A percentile compares a stretch with the other conserved stretches of the same genome.
Evolutionary conservation across 2,797 vertebrate genomes (phyloP).

Genomic region (Labeo calbasu): DNA sequence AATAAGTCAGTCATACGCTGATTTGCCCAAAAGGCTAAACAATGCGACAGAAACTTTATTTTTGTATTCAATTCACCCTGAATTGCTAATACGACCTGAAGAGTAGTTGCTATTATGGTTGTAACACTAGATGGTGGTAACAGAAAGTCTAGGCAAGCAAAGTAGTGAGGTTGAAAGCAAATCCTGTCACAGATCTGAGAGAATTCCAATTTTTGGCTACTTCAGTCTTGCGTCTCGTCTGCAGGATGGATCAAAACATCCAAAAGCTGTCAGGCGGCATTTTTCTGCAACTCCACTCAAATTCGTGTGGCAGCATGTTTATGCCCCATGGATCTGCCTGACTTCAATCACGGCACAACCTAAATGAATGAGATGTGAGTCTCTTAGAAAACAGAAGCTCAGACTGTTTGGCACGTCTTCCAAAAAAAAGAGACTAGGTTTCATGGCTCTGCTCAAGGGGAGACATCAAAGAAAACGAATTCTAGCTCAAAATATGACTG

Average conservation of each 20-base stretch:
- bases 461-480: slow-evolving; percentile 50
- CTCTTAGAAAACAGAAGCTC: slow-evolving; percentile 29
- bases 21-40: background rate
- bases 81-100: background rate
- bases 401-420: slow-evolving; percentile 2
- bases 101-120: background rate
- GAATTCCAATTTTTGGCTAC: slow-evolving; percentile 4
- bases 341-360: slow-evolving; percentile 37
- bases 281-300: slow-evolving; percentile 14
- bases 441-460: slow-evolving; percentile 13
- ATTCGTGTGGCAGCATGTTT: slow-evolving; percentile 50
- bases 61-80: background rate
- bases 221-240: slow-evolving; percentile 20
- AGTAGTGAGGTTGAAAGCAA: background rate
- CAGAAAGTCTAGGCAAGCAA: background rate
- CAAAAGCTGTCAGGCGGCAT: slow-evolving; percentile 37
- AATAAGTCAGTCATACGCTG: background rate
- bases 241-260: slow-evolving; percentile 36
- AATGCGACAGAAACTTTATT: background rate
- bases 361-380: slow-evolving; percentile 19
- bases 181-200: slow-evolving; percentile 16
- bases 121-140: slow-evolving; percentile 55
- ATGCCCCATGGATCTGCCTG: slow-evolving; percentile 23
- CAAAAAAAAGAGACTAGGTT: slow-evolving; percentile 12
- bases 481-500: slow-evolving; percentile 31